Conservation (phyloP, 92 coral and sea anemone genomes). For the Desmophyllum pertusum region DNA sequence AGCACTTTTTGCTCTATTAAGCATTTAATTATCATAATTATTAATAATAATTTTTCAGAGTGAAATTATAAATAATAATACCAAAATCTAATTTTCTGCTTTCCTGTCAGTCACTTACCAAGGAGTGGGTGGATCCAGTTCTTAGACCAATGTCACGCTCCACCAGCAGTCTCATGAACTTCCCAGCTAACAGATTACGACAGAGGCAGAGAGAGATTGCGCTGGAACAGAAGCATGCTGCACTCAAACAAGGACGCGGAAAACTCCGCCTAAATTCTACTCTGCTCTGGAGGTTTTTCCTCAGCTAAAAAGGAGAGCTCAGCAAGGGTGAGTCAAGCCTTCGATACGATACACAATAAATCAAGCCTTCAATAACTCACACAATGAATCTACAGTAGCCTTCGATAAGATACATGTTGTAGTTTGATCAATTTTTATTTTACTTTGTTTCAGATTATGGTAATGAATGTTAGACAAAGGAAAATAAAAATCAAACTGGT, state of each 20-base stretch:
- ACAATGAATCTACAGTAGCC: too few species aligned
- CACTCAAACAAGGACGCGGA: conserved; percentile 24
- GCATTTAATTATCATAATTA: too few species aligned
- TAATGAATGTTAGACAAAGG: too few species aligned
- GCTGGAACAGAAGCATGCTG: conserved; percentile 20
- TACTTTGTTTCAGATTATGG: too few species aligned
- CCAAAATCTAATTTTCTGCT: background rate
- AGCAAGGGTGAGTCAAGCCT: conserved; percentile 47
- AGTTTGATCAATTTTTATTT: too few species aligned
- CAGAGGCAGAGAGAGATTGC: conserved; percentile 61
- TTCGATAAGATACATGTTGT: too few species aligned
- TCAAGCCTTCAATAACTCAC: too few species aligned
- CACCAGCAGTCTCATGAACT: conserved; percentile 26
- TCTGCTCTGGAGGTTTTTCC: conserved; percentile 84
- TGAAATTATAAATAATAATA: too few species aligned
- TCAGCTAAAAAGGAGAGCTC: conserved; percentile 54
- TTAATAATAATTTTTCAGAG: background rate
- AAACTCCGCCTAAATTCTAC: conserved; percentile 41
- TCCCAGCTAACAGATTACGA: conserved; percentile 79
- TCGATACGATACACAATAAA: too few species aligned
- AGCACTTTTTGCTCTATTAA: too few species aligned
- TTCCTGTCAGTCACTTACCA: conserved; percentile 43
- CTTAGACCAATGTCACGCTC: conserved; percentile 67
- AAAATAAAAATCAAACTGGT: too few species aligned
- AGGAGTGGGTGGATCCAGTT: conserved; percentile 88